Conservation (phyloP, 2,888 invertebrate species). For the Metellina segmentata region DNA sequence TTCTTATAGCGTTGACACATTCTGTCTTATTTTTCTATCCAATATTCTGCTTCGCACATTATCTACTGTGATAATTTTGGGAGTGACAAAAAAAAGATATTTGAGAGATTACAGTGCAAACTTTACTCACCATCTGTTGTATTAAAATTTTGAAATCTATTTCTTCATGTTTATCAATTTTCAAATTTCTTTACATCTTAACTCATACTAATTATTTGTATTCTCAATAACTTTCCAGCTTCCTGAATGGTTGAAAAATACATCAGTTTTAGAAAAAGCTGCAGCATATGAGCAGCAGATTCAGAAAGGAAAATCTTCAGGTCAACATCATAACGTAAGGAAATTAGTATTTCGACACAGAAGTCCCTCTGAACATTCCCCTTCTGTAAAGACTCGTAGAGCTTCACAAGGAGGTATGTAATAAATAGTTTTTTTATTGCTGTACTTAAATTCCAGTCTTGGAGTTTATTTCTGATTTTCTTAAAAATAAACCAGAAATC, state of each 20-base stretch:
- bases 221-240: conserved; percentile 31
- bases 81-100: background rate
- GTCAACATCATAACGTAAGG: conserved; percentile 83
- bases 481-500: no score
- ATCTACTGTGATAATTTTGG: background rate
- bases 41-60: background rate
- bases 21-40: no score
- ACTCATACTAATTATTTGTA: background rate
- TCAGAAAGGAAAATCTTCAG: conserved; percentile 81
- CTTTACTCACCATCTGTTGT: background rate
- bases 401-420: conserved; percentile 79
- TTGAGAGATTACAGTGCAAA: background rate
- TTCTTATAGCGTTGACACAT: no score
- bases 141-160: background rate
- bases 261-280: conserved; percentile 76
- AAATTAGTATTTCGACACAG: conserved; percentile 84
- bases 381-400: conserved; percentile 87
- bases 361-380: conserved; percentile 87
- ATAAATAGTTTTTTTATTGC: background rate
- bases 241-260: conserved; percentile 68
- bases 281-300: conserved; percentile 75
- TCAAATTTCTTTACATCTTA: background rate
- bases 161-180: background rate
- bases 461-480: no score
- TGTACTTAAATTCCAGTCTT: background rate